Evolutionary conservation across 2,888 invertebrate genomes (phyloP).

Genomic region (Allacma fusca): DNA sequence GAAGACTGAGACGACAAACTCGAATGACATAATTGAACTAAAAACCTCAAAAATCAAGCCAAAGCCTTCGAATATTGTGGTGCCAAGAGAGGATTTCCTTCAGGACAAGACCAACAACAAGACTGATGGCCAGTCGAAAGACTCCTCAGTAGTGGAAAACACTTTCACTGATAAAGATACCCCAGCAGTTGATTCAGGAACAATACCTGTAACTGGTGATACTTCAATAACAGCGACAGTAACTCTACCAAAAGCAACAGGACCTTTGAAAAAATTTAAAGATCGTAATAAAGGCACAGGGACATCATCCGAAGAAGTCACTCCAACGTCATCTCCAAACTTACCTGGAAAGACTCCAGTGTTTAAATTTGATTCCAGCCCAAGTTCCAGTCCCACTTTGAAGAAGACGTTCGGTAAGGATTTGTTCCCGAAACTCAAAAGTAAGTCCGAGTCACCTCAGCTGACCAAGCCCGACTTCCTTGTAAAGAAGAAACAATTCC

Average conservation of each 20-base stretch:
- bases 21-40: constrained; percentile 13
- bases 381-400: background rate
- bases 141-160: background rate
- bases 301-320: background rate
- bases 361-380: constrained; percentile 2
- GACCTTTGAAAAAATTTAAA: background rate
- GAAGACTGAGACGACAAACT: background rate
- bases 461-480: background rate
- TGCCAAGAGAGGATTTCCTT: background rate
- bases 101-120: background rate
- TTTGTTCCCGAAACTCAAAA: background rate
- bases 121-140: background rate
- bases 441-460: background rate
- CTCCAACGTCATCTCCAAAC: background rate
- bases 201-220: background rate
- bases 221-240: too few species aligned
- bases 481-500: background rate
- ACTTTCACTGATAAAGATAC: background rate
- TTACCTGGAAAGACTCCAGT: background rate
- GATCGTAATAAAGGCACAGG: background rate
- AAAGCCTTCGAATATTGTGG: background rate
- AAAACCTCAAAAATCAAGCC: background rate
- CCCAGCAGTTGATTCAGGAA: background rate
- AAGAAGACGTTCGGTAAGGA: background rate
- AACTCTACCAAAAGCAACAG: background rate